These are phyloP conservation scores for Ictidomys tridecemlineatus DNA, from an alignment of 2,113 vertebrate genomes.

Conservation along the genomic window DNA sequence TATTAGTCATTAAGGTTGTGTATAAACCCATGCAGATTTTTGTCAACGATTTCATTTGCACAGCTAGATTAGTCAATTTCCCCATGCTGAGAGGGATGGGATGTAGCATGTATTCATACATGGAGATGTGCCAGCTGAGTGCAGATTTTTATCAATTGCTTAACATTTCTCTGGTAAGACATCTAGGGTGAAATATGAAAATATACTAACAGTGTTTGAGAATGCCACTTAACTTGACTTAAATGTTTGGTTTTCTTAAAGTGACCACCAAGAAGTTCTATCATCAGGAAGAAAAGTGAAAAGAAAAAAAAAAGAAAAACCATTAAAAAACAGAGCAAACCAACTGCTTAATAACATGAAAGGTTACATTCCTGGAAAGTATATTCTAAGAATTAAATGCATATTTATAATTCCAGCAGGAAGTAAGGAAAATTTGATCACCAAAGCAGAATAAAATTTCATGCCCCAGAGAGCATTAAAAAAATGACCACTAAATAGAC, in stretches of 20 bases:
- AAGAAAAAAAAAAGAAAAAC: not conserved
- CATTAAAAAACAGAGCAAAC: not conserved
- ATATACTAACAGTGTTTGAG: not conserved
- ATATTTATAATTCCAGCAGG: not conserved
- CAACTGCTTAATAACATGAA: constrained; percentile 51
- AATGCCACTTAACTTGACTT: constrained; percentile 24
- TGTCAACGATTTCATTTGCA: constrained; percentile 74
- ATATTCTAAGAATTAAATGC: constrained; percentile 25
- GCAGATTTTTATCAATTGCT: not conserved
- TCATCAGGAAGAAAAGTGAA: not conserved
- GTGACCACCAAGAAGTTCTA: not conserved
- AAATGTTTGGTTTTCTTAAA: constrained; percentile 40
- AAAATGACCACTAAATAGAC: not conserved
- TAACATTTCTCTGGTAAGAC: constrained; percentile 7
- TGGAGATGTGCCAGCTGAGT: not conserved
- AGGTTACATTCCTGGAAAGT: not conserved
- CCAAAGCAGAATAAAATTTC: constrained; percentile 53
- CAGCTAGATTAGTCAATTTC: constrained; percentile 32
- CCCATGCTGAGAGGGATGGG: constrained; percentile 50
- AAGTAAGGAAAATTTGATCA: constrained; percentile 44
- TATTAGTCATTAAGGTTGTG: constrained; percentile 63
- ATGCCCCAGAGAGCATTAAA: constrained; percentile 10
- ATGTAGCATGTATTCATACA: not conserved
- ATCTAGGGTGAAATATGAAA: constrained; percentile 28
- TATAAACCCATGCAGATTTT: constrained; percentile 59